Percentiles rank a stretch among this genome's conserved stretches.
Conservation (phyloP, 2,113 vertebrate genomes). For the Craseonycteris thonglongyai region DNA sequence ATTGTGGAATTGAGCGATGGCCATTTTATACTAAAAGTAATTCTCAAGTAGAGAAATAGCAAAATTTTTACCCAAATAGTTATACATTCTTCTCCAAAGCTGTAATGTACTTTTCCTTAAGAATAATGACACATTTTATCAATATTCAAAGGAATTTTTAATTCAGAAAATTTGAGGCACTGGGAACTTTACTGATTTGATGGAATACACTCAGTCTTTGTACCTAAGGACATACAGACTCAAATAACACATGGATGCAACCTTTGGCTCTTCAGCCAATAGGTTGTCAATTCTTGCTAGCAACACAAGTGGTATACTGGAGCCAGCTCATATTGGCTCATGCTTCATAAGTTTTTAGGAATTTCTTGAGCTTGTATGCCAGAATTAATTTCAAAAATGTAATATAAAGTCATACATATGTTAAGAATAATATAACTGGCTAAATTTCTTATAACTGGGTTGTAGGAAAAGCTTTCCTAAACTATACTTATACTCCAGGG, state of each 20-base stretch:
- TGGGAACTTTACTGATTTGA: not conserved
- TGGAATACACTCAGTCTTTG: not conserved
- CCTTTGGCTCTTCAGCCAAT: not conserved
- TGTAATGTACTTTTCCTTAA: not conserved
- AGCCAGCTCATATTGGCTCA: too few relatives aligned
- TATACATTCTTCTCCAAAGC: not conserved
- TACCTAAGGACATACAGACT: not conserved
- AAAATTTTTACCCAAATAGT: not conserved
- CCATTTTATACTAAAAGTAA: not conserved
- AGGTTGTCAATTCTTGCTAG: not conserved
- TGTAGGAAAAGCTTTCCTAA: not conserved
- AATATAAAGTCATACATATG: not conserved
- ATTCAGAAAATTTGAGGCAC: not conserved
- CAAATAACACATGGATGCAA: not conserved
- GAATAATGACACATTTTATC: not conserved
- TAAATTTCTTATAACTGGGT: not conserved
- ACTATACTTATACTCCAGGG: not conserved
- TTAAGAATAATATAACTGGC: not conserved
- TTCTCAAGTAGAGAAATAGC: not conserved
- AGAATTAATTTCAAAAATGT: not conserved
- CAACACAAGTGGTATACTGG: accelerated
- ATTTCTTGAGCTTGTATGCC: not conserved
- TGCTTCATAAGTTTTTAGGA: not conserved
- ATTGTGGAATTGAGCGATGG: not conserved
- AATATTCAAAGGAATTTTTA: not conserved